Evolutionary conservation across 2,888 invertebrate genomes (phyloP).

Genomic region (Isoperla grammatica): DNA sequence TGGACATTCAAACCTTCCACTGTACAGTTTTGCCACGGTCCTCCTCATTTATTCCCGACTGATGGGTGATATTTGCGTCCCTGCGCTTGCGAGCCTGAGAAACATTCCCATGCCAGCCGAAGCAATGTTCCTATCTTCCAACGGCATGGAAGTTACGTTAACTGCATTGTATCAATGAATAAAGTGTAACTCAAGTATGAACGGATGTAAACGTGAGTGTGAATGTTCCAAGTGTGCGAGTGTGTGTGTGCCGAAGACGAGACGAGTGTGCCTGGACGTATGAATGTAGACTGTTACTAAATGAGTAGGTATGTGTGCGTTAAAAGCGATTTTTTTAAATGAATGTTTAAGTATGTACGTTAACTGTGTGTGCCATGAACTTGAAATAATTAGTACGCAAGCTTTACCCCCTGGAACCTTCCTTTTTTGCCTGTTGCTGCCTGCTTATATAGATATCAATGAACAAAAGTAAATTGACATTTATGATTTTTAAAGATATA

Average conservation of each 20-base stretch:
- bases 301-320: constrained; percentile 1
- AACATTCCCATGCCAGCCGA: constrained; percentile 36
- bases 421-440: constrained; percentile 6
- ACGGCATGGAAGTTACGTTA: constrained; percentile 35
- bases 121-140: constrained; percentile 36
- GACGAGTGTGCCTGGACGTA: constrained; percentile 9
- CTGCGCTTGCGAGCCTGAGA: constrained; percentile 34
- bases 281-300: constrained; percentile 13
- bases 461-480: not conserved
- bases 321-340: constrained; percentile 5
- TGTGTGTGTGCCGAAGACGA: constrained; percentile 2
- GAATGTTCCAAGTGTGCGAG: constrained; percentile 17
- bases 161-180: constrained; percentile 38
- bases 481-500: too few relatives aligned
- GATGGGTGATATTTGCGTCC: constrained; percentile 37
- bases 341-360: constrained; percentile 7
- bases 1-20: constrained; percentile 4
- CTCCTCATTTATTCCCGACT: constrained; percentile 34
- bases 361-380: constrained; percentile 27
- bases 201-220: constrained; percentile 19
- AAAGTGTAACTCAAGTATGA: constrained; percentile 4
- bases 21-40: constrained; percentile 20
- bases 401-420: not conserved
- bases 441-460: constrained; percentile 11
- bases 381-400: constrained; percentile 12